A percentile compares a stretch with the other conserved stretches of the same genome.
These are phyloP conservation scores for Formica exsecta DNA, from an alignment of 1,140 invertebrate genomes.

Conservation along the genomic window DNA sequence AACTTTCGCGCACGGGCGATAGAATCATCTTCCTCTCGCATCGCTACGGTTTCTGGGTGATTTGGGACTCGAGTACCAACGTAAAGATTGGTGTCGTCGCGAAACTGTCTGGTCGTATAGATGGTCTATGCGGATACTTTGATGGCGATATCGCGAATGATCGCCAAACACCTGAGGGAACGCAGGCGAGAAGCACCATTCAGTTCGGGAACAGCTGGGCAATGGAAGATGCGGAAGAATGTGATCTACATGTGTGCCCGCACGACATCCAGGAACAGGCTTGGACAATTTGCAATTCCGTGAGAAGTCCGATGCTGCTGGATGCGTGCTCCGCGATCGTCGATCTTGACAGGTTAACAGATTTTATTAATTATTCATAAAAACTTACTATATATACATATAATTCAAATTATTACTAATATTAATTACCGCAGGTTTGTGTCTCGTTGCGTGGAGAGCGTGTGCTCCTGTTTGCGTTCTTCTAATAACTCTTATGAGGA, in stretches of 20 bases:
- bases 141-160: slow-evolving; percentile 90
- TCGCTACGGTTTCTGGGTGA: slow-evolving; percentile 91
- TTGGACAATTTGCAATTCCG: slow-evolving; percentile 88
- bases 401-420: neutral
- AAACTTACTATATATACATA: neutral
- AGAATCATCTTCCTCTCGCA: slow-evolving; percentile 90
- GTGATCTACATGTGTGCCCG: slow-evolving; percentile 87
- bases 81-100: slow-evolving; percentile 91
- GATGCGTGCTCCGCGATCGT: slow-evolving; percentile 88
- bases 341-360: slow-evolving; percentile 87
- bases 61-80: slow-evolving; percentile 90
- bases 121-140: slow-evolving; percentile 93
- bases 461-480: slow-evolving; percentile 89
- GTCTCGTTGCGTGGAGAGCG: slow-evolving; percentile 90
- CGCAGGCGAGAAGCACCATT: slow-evolving; percentile 87
- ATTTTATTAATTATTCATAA: neutral
- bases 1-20: slow-evolving; percentile 90
- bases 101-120: slow-evolving; percentile 88
- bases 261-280: slow-evolving; percentile 88
- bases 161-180: slow-evolving; percentile 90
- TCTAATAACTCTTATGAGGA: slow-evolving; percentile 85
- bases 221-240: slow-evolving; percentile 85
- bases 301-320: slow-evolving; percentile 89
- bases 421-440: slow-evolving; percentile 83
- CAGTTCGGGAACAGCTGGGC: slow-evolving; percentile 93